phyloP scores from a whole-genome alignment of 2,888 invertebrate genomes.

The Andrena camellia region DNA sequence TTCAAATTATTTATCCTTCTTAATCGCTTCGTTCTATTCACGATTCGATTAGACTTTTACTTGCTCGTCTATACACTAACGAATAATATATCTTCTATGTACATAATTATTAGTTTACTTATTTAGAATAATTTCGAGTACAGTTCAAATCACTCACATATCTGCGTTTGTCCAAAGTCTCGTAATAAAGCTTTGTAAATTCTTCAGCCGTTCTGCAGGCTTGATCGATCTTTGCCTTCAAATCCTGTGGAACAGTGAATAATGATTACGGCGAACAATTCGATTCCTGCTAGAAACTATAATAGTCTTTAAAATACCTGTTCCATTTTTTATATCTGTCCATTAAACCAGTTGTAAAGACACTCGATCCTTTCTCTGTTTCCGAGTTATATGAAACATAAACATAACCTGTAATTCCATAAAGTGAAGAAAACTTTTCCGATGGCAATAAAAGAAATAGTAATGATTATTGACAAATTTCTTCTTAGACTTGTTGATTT shows the following conservation, averaged over 20 bases:
- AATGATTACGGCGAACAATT: slow-evolving; percentile 5
- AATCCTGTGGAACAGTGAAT: slow-evolving; percentile 84
- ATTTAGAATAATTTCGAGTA: slow-evolving; percentile 4
- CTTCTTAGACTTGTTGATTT: not conserved
- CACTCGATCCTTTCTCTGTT: not conserved
- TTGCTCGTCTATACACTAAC: not conserved
- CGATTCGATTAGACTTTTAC: not conserved
- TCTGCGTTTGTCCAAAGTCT: slow-evolving; percentile 94
- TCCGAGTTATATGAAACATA: not conserved
- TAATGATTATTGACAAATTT: not conserved
- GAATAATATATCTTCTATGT: not conserved
- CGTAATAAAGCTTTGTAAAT: slow-evolving; percentile 95
- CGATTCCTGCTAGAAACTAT: not conserved
- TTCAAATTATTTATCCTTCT: slow-evolving; percentile 3
- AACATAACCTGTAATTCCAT: slow-evolving; percentile 35
- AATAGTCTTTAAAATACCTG: slow-evolving; percentile 36
- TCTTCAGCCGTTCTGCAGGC: slow-evolving; percentile 95
- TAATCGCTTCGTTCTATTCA: not conserved
- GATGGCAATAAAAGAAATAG: not conserved
- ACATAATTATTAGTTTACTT: not conserved
- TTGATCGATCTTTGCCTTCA: slow-evolving; percentile 90
- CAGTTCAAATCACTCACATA: slow-evolving; percentile 87
- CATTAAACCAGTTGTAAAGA: not conserved
- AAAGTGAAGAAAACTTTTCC: not conserved
- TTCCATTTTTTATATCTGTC: slow-evolving; percentile 37